Conservation (phyloP, 2,888 invertebrate species). For the Eristalis arbustorum region DNA sequence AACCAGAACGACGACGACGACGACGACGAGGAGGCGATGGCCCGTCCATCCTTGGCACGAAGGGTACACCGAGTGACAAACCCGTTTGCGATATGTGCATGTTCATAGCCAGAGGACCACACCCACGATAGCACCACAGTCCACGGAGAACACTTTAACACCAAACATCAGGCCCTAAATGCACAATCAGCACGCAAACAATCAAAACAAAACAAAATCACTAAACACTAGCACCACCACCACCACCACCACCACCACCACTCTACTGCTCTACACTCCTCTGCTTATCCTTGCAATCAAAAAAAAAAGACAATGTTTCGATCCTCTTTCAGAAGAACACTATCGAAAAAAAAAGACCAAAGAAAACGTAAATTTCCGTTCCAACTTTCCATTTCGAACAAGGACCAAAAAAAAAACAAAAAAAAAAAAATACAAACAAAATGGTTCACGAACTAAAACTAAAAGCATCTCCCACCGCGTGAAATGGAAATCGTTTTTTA, state of each 20-base stretch:
- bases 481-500: constrained; percentile 57
- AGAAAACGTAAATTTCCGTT: constrained; percentile 41
- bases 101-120: constrained; percentile 78
- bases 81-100: constrained; percentile 79
- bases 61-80: constrained; percentile 77
- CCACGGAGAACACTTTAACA: constrained; percentile 49
- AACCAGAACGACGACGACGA: constrained; percentile 37
- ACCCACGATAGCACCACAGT: too few species aligned
- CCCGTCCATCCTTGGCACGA: constrained; percentile 70
- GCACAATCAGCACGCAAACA: constrained; percentile 49
- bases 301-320: constrained; percentile 21
- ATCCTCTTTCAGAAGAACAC: constrained; percentile 46
- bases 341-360: constrained; percentile 48
- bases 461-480: constrained; percentile 61
- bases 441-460: not conserved
- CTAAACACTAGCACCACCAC: constrained; percentile 48
- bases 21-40: constrained; percentile 36
- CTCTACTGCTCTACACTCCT: constrained; percentile 46
- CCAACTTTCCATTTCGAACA: constrained; percentile 43
- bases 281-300: constrained; percentile 55
- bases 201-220: constrained; percentile 21
- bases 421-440: not conserved
- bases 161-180: constrained; percentile 41
- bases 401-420: constrained; percentile 6
- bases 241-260: constrained; percentile 12